Conservation (phyloP, 2,113 vertebrate genomes). For the Cololabis saira region DNA sequence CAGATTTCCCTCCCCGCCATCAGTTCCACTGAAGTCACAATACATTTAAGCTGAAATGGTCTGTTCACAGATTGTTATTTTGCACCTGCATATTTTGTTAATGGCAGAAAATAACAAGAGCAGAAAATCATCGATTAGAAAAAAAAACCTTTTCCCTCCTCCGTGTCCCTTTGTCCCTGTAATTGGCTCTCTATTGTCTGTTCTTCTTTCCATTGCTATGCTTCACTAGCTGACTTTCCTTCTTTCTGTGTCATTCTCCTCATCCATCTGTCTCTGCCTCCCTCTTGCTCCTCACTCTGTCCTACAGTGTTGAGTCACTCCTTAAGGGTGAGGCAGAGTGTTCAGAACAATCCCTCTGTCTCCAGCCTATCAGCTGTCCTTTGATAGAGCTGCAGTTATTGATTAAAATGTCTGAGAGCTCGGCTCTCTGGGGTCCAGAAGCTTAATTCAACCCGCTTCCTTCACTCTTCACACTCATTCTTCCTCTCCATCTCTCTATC, state of each 20-base stretch:
- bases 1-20: neutral
- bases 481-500: constrained; percentile 59
- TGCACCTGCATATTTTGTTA: constrained; percentile 33
- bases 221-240: constrained; percentile 54
- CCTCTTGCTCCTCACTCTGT: constrained; percentile 55
- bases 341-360: constrained; percentile 76
- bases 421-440: constrained; percentile 72
- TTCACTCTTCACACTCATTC: constrained; percentile 68
- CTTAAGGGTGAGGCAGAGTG: constrained; percentile 64
- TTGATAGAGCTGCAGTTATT: constrained; percentile 80
- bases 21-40: neutral
- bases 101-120: constrained; percentile 57
- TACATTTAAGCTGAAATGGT: constrained; percentile 40
- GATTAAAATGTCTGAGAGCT: constrained; percentile 81
- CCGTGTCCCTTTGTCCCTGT: constrained; percentile 32
- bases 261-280: constrained; percentile 55
- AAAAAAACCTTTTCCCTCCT: constrained; percentile 32
- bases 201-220: constrained; percentile 30
- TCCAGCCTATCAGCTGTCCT: constrained; percentile 75
- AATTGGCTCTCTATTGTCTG: constrained; percentile 57
- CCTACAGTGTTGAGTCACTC: constrained; percentile 73
- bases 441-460: constrained; percentile 72
- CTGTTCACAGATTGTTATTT: constrained; percentile 42
- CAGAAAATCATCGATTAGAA: constrained; percentile 43
- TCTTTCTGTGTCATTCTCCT: constrained; percentile 56